Conservation (phyloP, 2,797 vertebrate species). For the Notolepis coatsorum region DNA sequence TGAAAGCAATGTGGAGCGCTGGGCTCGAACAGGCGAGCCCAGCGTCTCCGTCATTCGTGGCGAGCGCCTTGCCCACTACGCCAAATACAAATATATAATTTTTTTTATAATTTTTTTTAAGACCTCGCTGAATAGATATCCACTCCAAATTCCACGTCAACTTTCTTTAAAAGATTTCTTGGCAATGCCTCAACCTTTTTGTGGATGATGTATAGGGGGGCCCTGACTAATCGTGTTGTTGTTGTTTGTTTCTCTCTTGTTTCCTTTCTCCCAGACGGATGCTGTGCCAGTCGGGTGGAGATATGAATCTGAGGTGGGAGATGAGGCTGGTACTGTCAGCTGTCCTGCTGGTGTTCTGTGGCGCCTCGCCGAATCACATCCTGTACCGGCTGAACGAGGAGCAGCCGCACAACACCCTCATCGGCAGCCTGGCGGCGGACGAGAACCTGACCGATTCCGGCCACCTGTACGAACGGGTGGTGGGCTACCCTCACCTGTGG, state of each 20-base stretch:
- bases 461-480: slow-evolving; percentile 96
- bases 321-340: slow-evolving; percentile 43
- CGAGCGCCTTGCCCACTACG: too few relatives aligned
- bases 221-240: slow-evolving; percentile 13
- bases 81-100: too few relatives aligned
- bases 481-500: slow-evolving; percentile 91
- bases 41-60: too few relatives aligned
- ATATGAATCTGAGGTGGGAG: slow-evolving; percentile 68
- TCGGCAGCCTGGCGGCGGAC: slow-evolving; percentile 93
- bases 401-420: slow-evolving; percentile 93
- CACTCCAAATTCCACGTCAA: slow-evolving; percentile 6
- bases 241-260: slow-evolving; percentile 5
- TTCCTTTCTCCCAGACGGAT: slow-evolving; percentile 61
- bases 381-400: slow-evolving; percentile 92
- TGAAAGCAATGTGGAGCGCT: too few relatives aligned
- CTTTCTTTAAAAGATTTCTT: slow-evolving; percentile 36
- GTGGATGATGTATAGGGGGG: not conserved
- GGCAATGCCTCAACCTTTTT: not conserved
- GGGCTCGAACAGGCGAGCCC: too few relatives aligned
- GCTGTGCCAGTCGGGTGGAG: slow-evolving; percentile 42
- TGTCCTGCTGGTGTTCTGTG: slow-evolving; percentile 50
- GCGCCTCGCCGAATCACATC: slow-evolving; percentile 63
- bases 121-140: slow-evolving; percentile 26
- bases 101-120: too few relatives aligned
- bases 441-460: slow-evolving; percentile 91